Conservation (phyloP, 2,797 vertebrate genomes). For the Rhodeus uyekii region DNA sequence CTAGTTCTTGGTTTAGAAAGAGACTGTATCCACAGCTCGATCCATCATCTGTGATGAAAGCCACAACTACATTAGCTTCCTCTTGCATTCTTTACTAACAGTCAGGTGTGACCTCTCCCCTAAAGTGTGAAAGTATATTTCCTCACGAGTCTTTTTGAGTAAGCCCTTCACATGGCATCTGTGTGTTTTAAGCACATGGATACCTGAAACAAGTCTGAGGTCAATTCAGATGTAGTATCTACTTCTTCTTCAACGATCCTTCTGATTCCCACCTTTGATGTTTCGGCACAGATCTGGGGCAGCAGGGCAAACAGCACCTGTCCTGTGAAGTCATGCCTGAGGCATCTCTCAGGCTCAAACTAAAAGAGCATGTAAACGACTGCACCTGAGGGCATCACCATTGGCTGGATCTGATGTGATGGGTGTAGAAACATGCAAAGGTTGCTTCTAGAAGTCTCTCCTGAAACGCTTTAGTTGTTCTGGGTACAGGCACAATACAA, state of each 20-base stretch:
- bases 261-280: conserved; percentile 56
- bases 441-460: conserved; percentile 32
- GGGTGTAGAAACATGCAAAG: conserved; percentile 49
- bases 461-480: conserved; percentile 13
- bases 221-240: conserved; percentile 48
- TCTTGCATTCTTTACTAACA: conserved; percentile 51
- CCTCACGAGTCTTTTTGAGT: conserved; percentile 30
- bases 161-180: conserved; percentile 31
- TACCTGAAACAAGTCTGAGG: conserved; percentile 46
- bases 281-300: conserved; percentile 52
- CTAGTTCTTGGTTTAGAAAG: conserved; percentile 20
- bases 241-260: conserved; percentile 31
- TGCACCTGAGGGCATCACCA: conserved; percentile 35
- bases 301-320: conserved; percentile 59
- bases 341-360: conserved; percentile 56
- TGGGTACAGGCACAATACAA: background rate
- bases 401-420: conserved; percentile 44
- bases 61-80: conserved; percentile 33
- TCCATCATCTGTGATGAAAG: conserved; percentile 24
- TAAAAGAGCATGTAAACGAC: conserved; percentile 36
- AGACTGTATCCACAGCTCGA: background rate
- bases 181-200: conserved; percentile 48
- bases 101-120: conserved; percentile 49
- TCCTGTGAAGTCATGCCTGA: conserved; percentile 62
- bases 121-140: conserved; percentile 39